Evolutionary conservation across 1,140 invertebrate species (phyloP), one percentile per base, ranked within the genome.

Genomic region (Drosophila subpulchrella): DNA sequence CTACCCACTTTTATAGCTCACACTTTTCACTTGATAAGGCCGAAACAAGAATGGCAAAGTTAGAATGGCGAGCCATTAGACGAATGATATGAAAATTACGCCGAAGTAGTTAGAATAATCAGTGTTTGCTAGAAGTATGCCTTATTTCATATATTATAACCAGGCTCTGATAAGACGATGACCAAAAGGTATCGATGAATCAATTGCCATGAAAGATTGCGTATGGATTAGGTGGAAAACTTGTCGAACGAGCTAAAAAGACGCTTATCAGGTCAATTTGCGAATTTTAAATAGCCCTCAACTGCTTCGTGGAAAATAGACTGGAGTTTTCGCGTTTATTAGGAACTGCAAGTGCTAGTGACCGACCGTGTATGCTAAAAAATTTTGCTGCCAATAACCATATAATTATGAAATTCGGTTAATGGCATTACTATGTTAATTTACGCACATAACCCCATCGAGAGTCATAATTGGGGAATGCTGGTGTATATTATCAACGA

Each of bases 351-450:
- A 46, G 61, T 61, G 17, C 12, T 30, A 11, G 20, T n/a, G 32
- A 42, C 36, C 46, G 27, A 20, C 20, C 20, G 20, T 17, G n/a
- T 17, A 11, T 39, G 30, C 1, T 11, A 42, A 30, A 53, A 56
- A 47, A 20, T 2, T 50, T 42, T 42, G 38, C 13, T 47, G 60
- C 13, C 34, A 6, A 8, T 60, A 65, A 65, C 34, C 17, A 32
- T 65, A n/a, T 17, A 53, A 62, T 73, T 54, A 38, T 65, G 68
- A 86, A 79, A 70, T 58, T 54, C 32, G 46, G 41, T 32, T 59
- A 76, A 81, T 72, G 82, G 50, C 39, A 72, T 68, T 73, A 66
- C 58, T 88, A 86, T 86, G 83, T 47, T 47, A 86, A 86, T 86
- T 61, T 41, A 60, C 53, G 39, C 54, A 44, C 12, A 51, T 27